Percentiles rank a stretch among this genome's conserved stretches.
These are phyloP conservation scores for Lepidocyrtinus sp. DNA, from an alignment of 2,888 invertebrate genomes.

Conservation along the genomic window DNA sequence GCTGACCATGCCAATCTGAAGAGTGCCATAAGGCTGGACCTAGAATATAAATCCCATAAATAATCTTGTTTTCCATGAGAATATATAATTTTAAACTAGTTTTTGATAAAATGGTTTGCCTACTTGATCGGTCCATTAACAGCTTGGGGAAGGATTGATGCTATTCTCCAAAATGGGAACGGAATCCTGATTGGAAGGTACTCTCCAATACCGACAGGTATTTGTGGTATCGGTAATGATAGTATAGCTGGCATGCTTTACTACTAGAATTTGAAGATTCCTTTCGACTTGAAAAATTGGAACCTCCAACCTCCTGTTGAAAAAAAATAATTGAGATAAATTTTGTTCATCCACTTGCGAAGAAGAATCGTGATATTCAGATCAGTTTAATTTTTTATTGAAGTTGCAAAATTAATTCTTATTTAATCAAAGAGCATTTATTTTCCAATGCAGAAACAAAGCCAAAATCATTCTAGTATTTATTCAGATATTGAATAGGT, in stretches of 20 bases:
- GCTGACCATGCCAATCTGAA: constrained; percentile 82
- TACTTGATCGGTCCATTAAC: constrained; percentile 60
- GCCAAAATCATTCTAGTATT: too few relatives aligned
- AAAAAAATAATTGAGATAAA: not conserved
- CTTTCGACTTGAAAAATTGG: too few relatives aligned
- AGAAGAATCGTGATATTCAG: not conserved
- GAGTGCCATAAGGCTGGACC: constrained; percentile 78
- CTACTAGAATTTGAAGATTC: too few relatives aligned
- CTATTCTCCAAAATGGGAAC: constrained; percentile 52
- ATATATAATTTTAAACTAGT: constrained; percentile 12
- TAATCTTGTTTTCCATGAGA: too few relatives aligned
- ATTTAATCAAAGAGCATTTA: too few relatives aligned
- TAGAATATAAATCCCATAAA: constrained; percentile 62
- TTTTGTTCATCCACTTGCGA: not conserved
- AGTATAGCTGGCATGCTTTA: constrained; percentile 32
- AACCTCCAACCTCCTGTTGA: not conserved
- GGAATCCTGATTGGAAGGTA: constrained; percentile 53
- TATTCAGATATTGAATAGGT: too few relatives aligned
- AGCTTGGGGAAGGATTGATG: constrained; percentile 55
- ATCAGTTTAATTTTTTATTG: not conserved
- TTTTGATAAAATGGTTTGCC: not conserved
- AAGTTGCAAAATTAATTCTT: not conserved
- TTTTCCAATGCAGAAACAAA: too few relatives aligned
- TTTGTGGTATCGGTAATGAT: constrained; percentile 36
- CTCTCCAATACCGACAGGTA: constrained; percentile 27